Base-by-base conservation (phyloP, 2,113 vertebrate genomes). In the Mionectes macconnelli region DNA sequence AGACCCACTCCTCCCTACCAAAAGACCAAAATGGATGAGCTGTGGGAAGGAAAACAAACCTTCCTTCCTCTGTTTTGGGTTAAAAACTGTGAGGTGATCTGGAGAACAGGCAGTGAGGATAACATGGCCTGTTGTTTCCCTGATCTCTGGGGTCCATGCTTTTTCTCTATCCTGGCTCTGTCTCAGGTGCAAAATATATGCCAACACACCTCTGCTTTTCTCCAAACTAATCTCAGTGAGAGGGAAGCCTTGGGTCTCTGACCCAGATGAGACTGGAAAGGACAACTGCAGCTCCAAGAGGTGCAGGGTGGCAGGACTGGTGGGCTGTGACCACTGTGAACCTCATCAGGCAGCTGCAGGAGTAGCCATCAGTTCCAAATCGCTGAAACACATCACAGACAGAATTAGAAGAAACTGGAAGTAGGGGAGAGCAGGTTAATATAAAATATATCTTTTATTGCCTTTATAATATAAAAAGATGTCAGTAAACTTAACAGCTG, bases 1-100 rank as follows among this genome's bases (percentile, higher is more conserved):
- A 59, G 15, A 62, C 22, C 14, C 31, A 57, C 0, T 3, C 14
- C 23, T 68, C 42, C 7, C 9, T 5, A 3, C 12, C 7, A 1
- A 27, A 22, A 57, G n/a, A 14, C 8, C 9, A 9, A 57, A 79
- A 59, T 37, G 45, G 47, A 44, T 4, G 2, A 47, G 7, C 42
- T 87, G 7, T 6, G 20, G 7, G 7, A 74, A 21, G 42, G 35
- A 84, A 84, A 56, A n/a, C 21, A n/a, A n/a, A n/a, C n/a, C 19
- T 12, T 1, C 10, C 9, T 50, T 70, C 44, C 12, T 60, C 9
- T 50, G 6, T 16, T 83, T 85, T 33, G 39, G 17, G 4, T 92
- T 70, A 42, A 81, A 92, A 77, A 20, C 25, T 31, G 2, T 37
- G 47, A 63, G 47, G 11, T 57, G 20, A 49, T 70, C 14, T 37